Base-by-base conservation (phyloP, 2,113 vertebrate species). In the Microtus pennsylvanicus region DNA sequence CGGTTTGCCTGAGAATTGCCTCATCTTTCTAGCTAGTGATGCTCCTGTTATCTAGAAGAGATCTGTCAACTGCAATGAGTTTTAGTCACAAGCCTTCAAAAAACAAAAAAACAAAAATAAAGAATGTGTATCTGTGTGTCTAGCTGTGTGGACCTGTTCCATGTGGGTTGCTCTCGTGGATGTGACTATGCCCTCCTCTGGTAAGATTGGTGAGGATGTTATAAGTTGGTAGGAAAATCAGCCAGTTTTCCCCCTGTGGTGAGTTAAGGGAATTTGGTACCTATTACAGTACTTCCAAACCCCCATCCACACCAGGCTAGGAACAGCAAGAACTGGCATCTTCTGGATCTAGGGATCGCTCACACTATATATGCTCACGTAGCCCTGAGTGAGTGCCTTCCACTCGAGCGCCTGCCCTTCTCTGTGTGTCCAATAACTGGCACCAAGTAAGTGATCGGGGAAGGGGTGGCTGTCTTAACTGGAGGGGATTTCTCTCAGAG, bases 281-380 rank as follows among this genome's bases (percentile, higher is more conserved):
- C 30, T 14, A 8, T 28, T 47, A 11, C 2, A 61, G n/a, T 5
- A 42, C 86, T 58, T 87, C 12, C 21, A 35, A 42, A 21, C 33
- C 24, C 58, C 14, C 17, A 81, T 45, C 52, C 47, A 35, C 52
- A 83, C 24, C 35, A 19, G 33, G 19, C 8, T 5, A 0, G 22
- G 7, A 19, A 0, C 72, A 77, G 0, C 63, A 50, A 87, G 45
- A 88, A 81, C 26, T 14, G n/a, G n/a, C 7, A 1, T 5, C 0
- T 69, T 75, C 55, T 74, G 30, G 13, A 52, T 82, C 30, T 83
- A 33, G n/a, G 81, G 45, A n/a, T 4, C 6, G 21, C 11, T 55
- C 12, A 1, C 55, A 16, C 63, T 70, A 7, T 58, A 7, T 63
- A 0, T 26, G n/a, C 45, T 72, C 58, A 19, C 1, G 2, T 7